Conservation (phyloP, 2,888 invertebrate species). For the Drosophila seclusa region DNA sequence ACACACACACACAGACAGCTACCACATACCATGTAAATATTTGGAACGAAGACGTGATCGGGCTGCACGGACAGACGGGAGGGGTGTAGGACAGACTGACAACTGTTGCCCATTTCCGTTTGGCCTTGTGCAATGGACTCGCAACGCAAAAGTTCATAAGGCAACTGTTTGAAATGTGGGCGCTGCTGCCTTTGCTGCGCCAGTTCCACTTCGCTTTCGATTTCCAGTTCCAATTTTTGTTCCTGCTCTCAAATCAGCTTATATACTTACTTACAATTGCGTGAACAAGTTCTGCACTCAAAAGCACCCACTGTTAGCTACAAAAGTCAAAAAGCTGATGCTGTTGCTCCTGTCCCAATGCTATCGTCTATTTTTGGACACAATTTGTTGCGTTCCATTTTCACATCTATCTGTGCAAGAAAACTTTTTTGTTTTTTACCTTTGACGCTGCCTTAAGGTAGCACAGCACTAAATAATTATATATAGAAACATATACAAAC, state of each 20-base stretch:
- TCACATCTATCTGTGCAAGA: conserved; percentile 41
- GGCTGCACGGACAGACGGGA: neutral
- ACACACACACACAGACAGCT: conserved; percentile 36
- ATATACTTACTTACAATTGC: conserved; percentile 62
- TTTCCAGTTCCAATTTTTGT: neutral
- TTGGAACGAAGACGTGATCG: conserved; percentile 38
- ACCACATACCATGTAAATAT: conserved; percentile 71
- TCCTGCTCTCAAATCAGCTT: conserved; percentile 63
- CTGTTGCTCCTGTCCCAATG: conserved; percentile 30
- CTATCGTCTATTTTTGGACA: conserved; percentile 69
- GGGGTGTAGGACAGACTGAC: conserved; percentile 39
- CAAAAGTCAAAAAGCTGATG: conserved; percentile 55
- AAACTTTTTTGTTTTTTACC: conserved; percentile 55
- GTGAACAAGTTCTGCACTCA: conserved; percentile 64
- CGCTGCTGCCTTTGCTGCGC: neutral
- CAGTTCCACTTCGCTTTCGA: neutral
- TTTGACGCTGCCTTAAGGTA: conserved; percentile 74
- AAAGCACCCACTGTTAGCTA: conserved; percentile 27
- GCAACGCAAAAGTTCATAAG: conserved; percentile 41
- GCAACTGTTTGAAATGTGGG: conserved; percentile 8
- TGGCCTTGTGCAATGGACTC: conserved; percentile 69
- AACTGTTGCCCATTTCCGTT: conserved; percentile 64
- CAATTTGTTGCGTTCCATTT: conserved; percentile 77
- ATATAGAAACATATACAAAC: conserved; percentile 20
- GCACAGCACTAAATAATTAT: conserved; percentile 61